A percentile compares a stretch with the other conserved stretches of the same genome.
phyloP scores from a whole-genome alignment of 2,888 invertebrate species.

The Agapetus fuscipes region DNA sequence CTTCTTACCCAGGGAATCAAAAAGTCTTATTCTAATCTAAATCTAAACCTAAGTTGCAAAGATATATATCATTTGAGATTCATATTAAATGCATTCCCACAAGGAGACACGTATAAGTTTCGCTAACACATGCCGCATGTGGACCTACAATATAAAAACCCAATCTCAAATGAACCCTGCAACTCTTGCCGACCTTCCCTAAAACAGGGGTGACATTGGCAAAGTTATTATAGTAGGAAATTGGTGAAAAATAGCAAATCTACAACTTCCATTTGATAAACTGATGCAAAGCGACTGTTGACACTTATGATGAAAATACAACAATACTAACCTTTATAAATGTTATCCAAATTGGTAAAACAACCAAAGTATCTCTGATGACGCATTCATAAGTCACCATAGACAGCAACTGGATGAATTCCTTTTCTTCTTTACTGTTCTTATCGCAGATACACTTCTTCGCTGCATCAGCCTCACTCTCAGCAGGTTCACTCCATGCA shows the following conservation, averaged over 20 bases:
- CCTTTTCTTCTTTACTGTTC: conserved; percentile 36
- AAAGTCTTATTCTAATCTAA: background rate
- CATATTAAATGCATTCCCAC: no score
- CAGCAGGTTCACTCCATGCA: background rate
- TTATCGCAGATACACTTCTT: conserved; percentile 29
- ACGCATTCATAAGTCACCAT: conserved; percentile 72
- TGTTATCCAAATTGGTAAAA: conserved; percentile 62
- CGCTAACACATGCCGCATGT: no score
- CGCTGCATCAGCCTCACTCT: background rate
- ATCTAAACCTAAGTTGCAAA: background rate
- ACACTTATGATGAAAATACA: background rate
- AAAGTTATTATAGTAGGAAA: conserved; percentile 1
- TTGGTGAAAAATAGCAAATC: no score
- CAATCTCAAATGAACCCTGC: no score
- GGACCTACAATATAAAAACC: no score
- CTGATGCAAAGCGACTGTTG: no score
- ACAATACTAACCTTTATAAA: conserved; percentile 51
- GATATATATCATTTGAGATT: no score
- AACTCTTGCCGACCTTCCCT: no score
- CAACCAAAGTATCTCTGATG: conserved; percentile 66
- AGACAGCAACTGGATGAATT: conserved; percentile 50
- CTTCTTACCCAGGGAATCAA: no score
- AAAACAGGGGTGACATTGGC: no score
- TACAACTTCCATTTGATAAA: no score
- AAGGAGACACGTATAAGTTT: no score